Evolutionary conservation across 64 coral and sea anemone genomes (phyloP).

Genomic region (Stichodactyla mertensii): DNA sequence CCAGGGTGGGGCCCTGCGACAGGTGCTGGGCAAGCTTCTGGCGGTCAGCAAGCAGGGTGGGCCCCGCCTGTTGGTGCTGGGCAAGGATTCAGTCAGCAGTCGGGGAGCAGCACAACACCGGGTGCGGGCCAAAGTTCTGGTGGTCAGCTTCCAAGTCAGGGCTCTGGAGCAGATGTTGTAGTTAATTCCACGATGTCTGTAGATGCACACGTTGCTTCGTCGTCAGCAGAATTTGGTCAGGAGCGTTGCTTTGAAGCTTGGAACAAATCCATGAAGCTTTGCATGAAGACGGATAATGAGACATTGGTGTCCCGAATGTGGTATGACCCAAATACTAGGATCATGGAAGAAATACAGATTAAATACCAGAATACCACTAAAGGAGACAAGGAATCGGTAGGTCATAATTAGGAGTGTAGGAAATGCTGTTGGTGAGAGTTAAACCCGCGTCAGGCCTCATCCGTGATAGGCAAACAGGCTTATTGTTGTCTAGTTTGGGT

Average conservation of each 20-base stretch:
- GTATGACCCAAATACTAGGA: not conserved
- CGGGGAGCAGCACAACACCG: too few species aligned
- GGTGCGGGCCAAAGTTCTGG: not conserved
- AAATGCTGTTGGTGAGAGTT: too few species aligned
- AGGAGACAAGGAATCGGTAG: not conserved
- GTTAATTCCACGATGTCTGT: too few species aligned
- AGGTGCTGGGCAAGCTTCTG: not conserved
- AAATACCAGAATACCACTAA: conserved; percentile 6
- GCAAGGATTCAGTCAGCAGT: not conserved
- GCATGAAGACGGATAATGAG: not conserved
- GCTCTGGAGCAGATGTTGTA: not conserved
- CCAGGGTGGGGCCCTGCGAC: not conserved
- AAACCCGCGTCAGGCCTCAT: too few species aligned
- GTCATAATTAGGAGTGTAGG: not conserved
- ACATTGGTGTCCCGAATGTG: not conserved
- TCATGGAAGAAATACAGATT: not conserved
- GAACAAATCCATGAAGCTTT: conserved; percentile 7
- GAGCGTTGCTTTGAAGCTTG: not conserved
- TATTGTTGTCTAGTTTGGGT: too few species aligned
- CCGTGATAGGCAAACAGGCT: too few species aligned
- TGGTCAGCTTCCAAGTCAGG: not conserved
- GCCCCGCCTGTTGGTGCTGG: not conserved
- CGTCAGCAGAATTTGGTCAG: too few species aligned
- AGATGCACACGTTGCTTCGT: too few species aligned
- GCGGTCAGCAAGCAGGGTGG: not conserved